Conservation (phyloP, 2,113 vertebrate genomes). For the Diglossa brunneiventris region DNA sequence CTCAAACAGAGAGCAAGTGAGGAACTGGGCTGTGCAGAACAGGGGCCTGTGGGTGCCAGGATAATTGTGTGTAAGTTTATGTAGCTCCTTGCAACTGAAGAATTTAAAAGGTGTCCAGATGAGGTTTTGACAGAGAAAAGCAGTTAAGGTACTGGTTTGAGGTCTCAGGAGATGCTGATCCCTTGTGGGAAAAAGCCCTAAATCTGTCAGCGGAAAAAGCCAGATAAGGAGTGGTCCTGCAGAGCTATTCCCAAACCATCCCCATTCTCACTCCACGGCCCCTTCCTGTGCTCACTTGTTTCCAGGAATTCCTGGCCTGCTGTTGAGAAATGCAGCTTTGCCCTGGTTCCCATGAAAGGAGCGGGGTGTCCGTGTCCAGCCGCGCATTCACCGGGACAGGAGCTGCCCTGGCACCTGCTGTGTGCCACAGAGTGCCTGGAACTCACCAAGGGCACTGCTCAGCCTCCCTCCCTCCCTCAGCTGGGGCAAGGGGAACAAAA, state of each 20-base stretch:
- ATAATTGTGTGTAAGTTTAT: neutral
- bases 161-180: neutral
- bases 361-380: neutral
- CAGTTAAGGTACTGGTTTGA: neutral
- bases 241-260: conserved; percentile 3
- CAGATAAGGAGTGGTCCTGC: conserved; percentile 20
- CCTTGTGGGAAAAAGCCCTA: neutral
- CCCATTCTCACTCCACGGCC: neutral
- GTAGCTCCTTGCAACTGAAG: neutral
- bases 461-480: neutral
- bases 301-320: conserved; percentile 26
- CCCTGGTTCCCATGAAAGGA: conserved; percentile 39
- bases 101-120: neutral
- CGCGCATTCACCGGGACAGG: neutral
- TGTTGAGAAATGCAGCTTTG: neutral
- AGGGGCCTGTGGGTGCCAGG: neutral
- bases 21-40: neutral
- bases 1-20: neutral
- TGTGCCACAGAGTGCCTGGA: neutral
- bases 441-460: rapidly evolving
- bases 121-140: neutral
- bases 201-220: neutral
- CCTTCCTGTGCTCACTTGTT: neutral
- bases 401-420: conserved; percentile 17
- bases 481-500: neutral